Base-by-base conservation (phyloP, 2,113 vertebrate genomes). In the Alosa alosa region DNA sequence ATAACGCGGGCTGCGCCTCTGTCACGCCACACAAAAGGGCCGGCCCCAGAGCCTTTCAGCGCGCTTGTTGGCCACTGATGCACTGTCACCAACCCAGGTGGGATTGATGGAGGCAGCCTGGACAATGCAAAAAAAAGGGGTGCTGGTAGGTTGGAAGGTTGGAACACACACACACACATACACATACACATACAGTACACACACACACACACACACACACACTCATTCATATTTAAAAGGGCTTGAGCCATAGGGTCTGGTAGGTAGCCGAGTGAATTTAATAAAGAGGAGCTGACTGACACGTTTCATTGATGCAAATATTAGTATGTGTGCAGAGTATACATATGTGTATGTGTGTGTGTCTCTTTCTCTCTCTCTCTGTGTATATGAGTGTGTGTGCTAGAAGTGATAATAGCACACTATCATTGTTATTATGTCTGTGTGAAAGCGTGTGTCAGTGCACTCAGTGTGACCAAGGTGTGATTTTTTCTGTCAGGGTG, bases 1-100 rank as follows among this genome's bases (percentile, higher is more conserved):
- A 89, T 88, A 85, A 84, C 85, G 83, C 84, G 75, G 64, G n/a
- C 22, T 72, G 64, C 31, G 64, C n/a, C 86, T 86, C 85, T 84
- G 84, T 90, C 64, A 72, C 64, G 25, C 64, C 6, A 13, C 64
- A 72, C n/a, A 72, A 72, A 72, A 4, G 84, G 64, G 64, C 64
- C n/a, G 64, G n/a, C 31, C 64, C 25, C 64, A 3, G 64, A 25
- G n/a, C 64, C 64, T 15, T 68, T n/a, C 60, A 68, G 6, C n/a
- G 7, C 22, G 60, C 60, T 9, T 31, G 22, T 36, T 25, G 64
- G 7, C 64, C 25, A 25, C 64, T 72, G n/a, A 87, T 85, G 84
- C 83, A 86, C 87, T 72, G 84, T 84, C 84, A 84, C 11, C 78
- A 60, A 25, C 83, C 83, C 82, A 81, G 81, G 55, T 52, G 72